A percentile compares a stretch with the other conserved stretches of the same genome.
Conservation (phyloP, 1,140 invertebrate genomes). For the Ips nitidus region DNA sequence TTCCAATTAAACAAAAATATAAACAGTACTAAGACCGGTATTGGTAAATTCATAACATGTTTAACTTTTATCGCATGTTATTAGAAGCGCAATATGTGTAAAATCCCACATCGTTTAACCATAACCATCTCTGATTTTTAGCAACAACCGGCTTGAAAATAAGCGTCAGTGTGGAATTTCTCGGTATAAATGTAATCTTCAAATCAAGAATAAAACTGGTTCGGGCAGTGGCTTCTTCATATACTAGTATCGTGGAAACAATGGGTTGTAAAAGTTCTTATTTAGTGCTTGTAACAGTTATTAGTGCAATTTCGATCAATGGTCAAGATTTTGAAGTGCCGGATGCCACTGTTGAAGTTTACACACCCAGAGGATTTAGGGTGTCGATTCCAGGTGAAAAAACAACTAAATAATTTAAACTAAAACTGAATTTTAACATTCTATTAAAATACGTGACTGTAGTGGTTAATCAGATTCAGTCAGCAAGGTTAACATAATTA, state of each 20-base stretch:
- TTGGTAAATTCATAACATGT: too few species aligned
- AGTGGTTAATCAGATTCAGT: conserved; percentile 17
- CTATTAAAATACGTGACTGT: neutral
- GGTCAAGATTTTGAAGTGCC: conserved; percentile 45
- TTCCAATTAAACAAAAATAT: too few species aligned
- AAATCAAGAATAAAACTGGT: neutral
- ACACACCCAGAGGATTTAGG: conserved; percentile 46
- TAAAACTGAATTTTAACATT: conserved; percentile 1
- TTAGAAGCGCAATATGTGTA: too few species aligned
- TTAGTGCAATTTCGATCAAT: neutral
- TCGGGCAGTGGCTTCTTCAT: neutral
- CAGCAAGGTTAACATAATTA: neutral
- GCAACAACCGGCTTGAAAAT: too few species aligned
- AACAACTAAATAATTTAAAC: conserved; percentile 11
- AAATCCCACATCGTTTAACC: too few species aligned
- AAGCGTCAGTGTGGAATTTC: too few species aligned
- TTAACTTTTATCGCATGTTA: too few species aligned
- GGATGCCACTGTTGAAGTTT: conserved; percentile 44
- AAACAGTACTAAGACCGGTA: too few species aligned
- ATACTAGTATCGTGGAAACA: neutral
- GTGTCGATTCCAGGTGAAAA: conserved; percentile 55
- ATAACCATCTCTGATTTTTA: too few species aligned
- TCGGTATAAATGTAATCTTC: too few species aligned
- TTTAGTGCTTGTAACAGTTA: neutral
- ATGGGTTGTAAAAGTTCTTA: neutral